A percentile compares a stretch with the other conserved stretches of the same genome.
These are phyloP conservation scores for Austrofundulus limnaeus DNA, from an alignment of 2,113 vertebrate species.

Conservation along the genomic window DNA sequence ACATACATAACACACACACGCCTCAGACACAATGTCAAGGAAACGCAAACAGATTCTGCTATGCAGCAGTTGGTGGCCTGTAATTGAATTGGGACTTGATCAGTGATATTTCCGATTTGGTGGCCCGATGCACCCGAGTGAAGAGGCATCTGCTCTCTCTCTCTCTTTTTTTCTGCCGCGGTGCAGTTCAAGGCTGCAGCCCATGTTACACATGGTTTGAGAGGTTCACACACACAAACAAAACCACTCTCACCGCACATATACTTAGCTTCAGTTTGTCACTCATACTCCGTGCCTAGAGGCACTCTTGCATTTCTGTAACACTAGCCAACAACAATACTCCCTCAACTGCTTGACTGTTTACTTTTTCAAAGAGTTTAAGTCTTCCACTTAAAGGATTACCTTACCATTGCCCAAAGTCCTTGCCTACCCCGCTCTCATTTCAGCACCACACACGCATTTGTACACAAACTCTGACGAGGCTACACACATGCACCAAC, in stretches of 20 bases:
- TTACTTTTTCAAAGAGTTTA: slow-evolving; percentile 81
- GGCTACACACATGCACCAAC: slow-evolving; percentile 19
- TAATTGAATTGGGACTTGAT: slow-evolving; percentile 76
- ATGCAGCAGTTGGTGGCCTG: slow-evolving; percentile 65
- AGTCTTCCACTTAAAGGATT: slow-evolving; percentile 81
- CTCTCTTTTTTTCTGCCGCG: slow-evolving; percentile 40
- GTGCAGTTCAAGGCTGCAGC: slow-evolving; percentile 50
- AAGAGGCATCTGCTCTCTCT: slow-evolving; percentile 69
- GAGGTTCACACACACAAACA: slow-evolving; percentile 38
- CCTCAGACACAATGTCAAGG: slow-evolving; percentile 47
- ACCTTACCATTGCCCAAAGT: slow-evolving; percentile 73
- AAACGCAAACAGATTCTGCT: slow-evolving; percentile 64
- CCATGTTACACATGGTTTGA: slow-evolving; percentile 52
- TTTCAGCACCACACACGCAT: slow-evolving; percentile 35
- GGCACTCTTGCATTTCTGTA: slow-evolving; percentile 73
- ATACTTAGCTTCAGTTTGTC: slow-evolving; percentile 63
- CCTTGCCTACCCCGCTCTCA: slow-evolving; percentile 61
- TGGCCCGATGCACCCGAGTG: slow-evolving; percentile 62
- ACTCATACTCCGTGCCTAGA: slow-evolving; percentile 61
- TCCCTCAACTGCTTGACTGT: slow-evolving; percentile 78
- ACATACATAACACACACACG: slow-evolving; percentile 66
- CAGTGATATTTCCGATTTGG: slow-evolving; percentile 71
- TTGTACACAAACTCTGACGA: slow-evolving; percentile 24
- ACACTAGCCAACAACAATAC: slow-evolving; percentile 82
- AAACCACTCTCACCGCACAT: slow-evolving; percentile 25